Percentiles rank a stretch among this genome's conserved stretches.
These are phyloP conservation scores for Drosophila varians DNA, from an alignment of 1,140 invertebrate genomes.

Conservation along the genomic window DNA sequence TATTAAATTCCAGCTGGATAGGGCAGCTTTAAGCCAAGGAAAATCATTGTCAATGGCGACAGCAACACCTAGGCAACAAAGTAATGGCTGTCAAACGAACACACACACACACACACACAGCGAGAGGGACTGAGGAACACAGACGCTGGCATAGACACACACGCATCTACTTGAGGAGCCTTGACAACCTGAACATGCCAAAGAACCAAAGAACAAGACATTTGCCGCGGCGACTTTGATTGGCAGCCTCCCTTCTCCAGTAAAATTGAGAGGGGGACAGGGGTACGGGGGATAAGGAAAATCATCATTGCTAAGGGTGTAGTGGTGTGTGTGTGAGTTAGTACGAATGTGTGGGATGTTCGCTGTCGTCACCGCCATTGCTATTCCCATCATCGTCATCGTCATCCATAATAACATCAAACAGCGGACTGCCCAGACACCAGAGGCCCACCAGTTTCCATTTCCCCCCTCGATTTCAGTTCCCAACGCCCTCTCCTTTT, in stretches of 20 bases:
- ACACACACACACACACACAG: slow-evolving; percentile 16
- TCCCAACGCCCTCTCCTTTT: not conserved
- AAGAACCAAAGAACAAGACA: slow-evolving; percentile 74
- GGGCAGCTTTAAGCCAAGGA: slow-evolving; percentile 51
- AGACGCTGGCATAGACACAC: slow-evolving; percentile 14
- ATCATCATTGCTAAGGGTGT: slow-evolving; percentile 41
- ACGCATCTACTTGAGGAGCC: slow-evolving; percentile 60
- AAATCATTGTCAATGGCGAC: slow-evolving; percentile 69
- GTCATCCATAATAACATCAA: slow-evolving; percentile 81
- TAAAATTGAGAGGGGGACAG: not conserved
- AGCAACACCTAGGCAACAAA: slow-evolving; percentile 74
- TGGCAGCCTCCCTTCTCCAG: slow-evolving; percentile 56
- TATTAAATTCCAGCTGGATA: slow-evolving; percentile 26
- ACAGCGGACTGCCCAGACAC: slow-evolving; percentile 68
- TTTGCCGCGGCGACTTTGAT: slow-evolving; percentile 73
- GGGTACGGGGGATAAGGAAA: slow-evolving; percentile 1
- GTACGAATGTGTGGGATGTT: not conserved
- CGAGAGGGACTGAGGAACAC: slow-evolving; percentile 4
- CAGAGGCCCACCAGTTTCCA: slow-evolving; percentile 44
- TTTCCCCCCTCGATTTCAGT: not conserved
- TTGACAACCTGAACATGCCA: slow-evolving; percentile 74
- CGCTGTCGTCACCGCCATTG: slow-evolving; percentile 39
- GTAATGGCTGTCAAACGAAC: slow-evolving; percentile 62
- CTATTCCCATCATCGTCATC: slow-evolving; percentile 65
- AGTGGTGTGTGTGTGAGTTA: not conserved